Evolutionary conservation across 2,797 vertebrate genomes (phyloP), one percentile per base, ranked within the genome.

Genomic region (Enteromius treurensis): DNA sequence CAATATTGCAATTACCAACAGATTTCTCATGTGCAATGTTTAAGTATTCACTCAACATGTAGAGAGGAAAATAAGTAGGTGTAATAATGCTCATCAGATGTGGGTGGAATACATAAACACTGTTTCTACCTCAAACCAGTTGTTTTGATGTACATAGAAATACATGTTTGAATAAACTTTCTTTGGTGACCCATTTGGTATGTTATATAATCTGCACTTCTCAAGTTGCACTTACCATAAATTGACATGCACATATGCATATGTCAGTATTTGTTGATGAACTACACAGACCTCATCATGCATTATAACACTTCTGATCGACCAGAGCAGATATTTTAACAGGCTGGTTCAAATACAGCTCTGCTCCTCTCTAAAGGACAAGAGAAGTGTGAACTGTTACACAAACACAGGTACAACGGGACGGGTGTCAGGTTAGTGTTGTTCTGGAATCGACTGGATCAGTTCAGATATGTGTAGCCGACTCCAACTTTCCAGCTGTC

Each of bases 401-500:
- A 62, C 75, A 79, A 74, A 87, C 76, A 84, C 79, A 78, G 60
- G 77, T 80, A 80, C 58, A 23, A 32, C 32, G 26, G 55, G 34
- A 34, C 6, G 47, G 74, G 68, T 81, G 74, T 79, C 69, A 84
- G 78, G 55, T 84, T 84, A 71, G 67, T 85, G 77, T 68, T 87
- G 76, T 70, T 78, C 67, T 77, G 82, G 71, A 79, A 82, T 78
- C 75, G 77, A 64, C 49, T n/a, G 65, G 49, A 77, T 84, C 77
- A 77, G 3, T 77, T 84, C 23, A 87, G 79, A 58, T 55, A 85
- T 75, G 84, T 60, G 79, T 58, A 42, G 49, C 65, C 40, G 21
- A 53, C 42, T 77, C 79, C 84, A 87, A 69, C 47, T 86, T 84
- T 83, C 67, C 79, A 84, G 70, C 78, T 80, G 32, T 47, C 64